Base-by-base conservation (phyloP, 2,113 vertebrate genomes). In the Psophia crepitans region DNA sequence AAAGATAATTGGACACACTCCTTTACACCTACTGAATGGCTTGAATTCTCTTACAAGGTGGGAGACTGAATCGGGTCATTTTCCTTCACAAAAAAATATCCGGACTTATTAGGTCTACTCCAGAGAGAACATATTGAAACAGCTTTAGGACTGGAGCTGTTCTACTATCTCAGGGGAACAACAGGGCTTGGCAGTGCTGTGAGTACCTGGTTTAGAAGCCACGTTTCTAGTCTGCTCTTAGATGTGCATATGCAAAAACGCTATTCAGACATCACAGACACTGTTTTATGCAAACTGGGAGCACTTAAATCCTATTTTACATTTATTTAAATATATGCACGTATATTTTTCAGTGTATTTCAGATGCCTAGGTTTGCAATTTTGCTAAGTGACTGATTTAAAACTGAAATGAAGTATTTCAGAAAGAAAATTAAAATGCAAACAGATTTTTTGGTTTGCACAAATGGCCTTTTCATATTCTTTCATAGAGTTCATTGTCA, bases 1-100 rank as follows among this genome's bases (percentile, higher is more conserved):
- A 51, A 57, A 84, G 5, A 46, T 27, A 54, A n/a, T 33, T 2
- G 3, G 28, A 11, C 5, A 21, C 11, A 1, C 0, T 14, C 9
- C 22, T 76, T 44, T 20, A 58, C 4, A 64, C 22, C 13, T 57
- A 1, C 5, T 32, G 32, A 64, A 68, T 53, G 8, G 6, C 9
- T 3, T 69, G 35, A 43, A 26, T 33, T 43, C 4, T 65, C 87
- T 39, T 11, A 35, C 23, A 51, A 18, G 1, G 3, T 17, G 15
- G 5, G 10, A 78, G 17, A 23, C 22, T 39, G 41, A 81, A 56
- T 76, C 20, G 32, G 13, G 10, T 4, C 1, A 9, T 27, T 89
- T 74, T 85, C 24, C 16, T 71, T 58, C 8, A 41, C 12, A 82
- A 57, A 70, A 27, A 27, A 3, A 2, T 9, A 21, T 17, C 27